A percentile compares a stretch with the other conserved stretches of the same genome.
phyloP scores from a whole-genome alignment of 2,797 vertebrate genomes.

The Remorina albescens region DNA sequence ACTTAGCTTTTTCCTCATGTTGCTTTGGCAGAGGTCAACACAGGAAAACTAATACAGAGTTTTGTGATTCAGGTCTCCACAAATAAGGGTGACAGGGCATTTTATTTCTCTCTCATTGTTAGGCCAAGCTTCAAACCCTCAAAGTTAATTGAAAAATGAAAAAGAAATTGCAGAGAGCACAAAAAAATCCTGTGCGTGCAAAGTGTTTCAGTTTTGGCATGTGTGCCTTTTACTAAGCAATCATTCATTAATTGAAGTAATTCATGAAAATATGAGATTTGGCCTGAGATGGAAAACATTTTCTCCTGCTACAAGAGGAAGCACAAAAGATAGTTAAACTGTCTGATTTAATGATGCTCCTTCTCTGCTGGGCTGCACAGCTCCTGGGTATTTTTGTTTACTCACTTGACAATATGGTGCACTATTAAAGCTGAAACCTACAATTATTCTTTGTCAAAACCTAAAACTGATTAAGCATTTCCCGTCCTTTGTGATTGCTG shows the following conservation, averaged over 20 bases:
- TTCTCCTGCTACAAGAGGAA: constrained; percentile 49
- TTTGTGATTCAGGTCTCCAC: too few species aligned
- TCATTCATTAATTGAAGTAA: constrained; percentile 62
- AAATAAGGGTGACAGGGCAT: too few species aligned
- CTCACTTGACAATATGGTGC: constrained; percentile 27
- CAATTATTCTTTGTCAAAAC: constrained; percentile 37
- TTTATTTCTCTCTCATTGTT: constrained; percentile 43
- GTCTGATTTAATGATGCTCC: constrained; percentile 53
- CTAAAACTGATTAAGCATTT: constrained; percentile 15
- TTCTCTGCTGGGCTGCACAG: constrained; percentile 22
- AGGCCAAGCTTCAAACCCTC: constrained; percentile 31
- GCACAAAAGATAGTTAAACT: constrained; percentile 56
- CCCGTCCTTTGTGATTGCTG: constrained; percentile 19
- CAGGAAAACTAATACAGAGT: constrained; percentile 31
- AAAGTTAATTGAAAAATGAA: constrained; percentile 67
- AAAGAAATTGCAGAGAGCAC: constrained; percentile 51
- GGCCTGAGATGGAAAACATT: constrained; percentile 50
- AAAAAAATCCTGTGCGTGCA: constrained; percentile 46
- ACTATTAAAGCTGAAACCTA: constrained; percentile 27
- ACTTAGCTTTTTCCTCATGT: constrained; percentile 18
- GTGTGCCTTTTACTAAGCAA: constrained; percentile 49
- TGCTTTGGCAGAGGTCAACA: constrained; percentile 38
- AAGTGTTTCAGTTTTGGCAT: constrained; percentile 64
- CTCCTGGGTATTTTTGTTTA: constrained; percentile 20
- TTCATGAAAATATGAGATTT: constrained; percentile 71